Conservation (phyloP, 2,113 vertebrate species). For the Pholis gunnellus region DNA sequence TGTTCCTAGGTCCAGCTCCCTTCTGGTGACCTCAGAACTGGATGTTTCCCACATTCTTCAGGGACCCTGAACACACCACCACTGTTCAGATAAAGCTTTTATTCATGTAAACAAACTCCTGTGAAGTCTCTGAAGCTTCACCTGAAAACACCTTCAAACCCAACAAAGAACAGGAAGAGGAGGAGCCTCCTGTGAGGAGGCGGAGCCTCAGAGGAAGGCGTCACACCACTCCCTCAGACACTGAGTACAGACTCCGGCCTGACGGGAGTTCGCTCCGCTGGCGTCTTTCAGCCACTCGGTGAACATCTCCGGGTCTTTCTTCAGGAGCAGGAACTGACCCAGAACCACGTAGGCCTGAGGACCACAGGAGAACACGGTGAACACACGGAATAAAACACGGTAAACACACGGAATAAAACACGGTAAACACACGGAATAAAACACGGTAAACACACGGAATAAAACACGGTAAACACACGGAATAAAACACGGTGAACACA, state of each 20-base stretch:
- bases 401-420: too few species aligned
- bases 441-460: too few species aligned
- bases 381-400: too few species aligned
- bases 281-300: conserved; percentile 81
- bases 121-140: not conserved
- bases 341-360: conserved; percentile 77
- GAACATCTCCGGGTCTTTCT: conserved; percentile 78
- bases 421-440: too few species aligned
- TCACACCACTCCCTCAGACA: conserved; percentile 82
- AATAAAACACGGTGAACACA: too few species aligned
- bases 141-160: not conserved
- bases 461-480: too few species aligned
- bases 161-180: not conserved
- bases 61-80: not conserved
- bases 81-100: not conserved
- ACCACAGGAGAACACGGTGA: too few species aligned
- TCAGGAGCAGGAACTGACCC: conserved; percentile 81
- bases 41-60: not conserved
- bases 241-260: conserved; percentile 74
- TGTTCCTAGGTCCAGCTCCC: too few species aligned
- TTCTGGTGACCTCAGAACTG: too few species aligned
- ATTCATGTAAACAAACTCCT: not conserved
- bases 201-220: conserved; percentile 74
- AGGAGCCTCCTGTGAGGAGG: not conserved
- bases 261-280: conserved; percentile 69